Conservation (phyloP, 1,140 invertebrate genomes). For the Melanaphis sacchari region DNA sequence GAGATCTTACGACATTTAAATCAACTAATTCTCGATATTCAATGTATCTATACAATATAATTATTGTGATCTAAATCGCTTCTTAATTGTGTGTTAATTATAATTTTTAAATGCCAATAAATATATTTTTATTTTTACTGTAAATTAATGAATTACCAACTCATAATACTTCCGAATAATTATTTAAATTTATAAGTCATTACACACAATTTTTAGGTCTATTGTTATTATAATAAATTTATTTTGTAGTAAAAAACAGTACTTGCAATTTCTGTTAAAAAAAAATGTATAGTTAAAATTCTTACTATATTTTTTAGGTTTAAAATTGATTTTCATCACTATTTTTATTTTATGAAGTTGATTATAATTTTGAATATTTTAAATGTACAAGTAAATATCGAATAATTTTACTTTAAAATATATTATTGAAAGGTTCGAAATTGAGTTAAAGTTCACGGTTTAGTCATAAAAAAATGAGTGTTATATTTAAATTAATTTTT, state of each 20-base stretch:
- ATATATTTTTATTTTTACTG: background rate
- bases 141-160: background rate
- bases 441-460: background rate
- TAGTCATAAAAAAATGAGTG: background rate
- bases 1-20: background rate
- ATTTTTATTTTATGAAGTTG: background rate
- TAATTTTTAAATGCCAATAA: background rate
- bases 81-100: background rate
- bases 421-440: background rate
- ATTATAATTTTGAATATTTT: background rate
- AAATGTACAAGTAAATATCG: too few species aligned
- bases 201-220: background rate
- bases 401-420: background rate
- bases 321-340: background rate
- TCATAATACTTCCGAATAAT: background rate
- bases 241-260: background rate
- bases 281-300: background rate
- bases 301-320: background rate
- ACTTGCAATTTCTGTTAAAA: background rate
- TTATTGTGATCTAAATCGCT: background rate
- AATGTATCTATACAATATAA: background rate
- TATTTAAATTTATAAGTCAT: background rate
- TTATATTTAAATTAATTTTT: background rate
- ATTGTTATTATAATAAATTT: background rate
- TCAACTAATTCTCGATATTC: background rate